Evolutionary conservation across 2,888 invertebrate genomes (phyloP).

Genomic region (Sabatieria punctata): DNA sequence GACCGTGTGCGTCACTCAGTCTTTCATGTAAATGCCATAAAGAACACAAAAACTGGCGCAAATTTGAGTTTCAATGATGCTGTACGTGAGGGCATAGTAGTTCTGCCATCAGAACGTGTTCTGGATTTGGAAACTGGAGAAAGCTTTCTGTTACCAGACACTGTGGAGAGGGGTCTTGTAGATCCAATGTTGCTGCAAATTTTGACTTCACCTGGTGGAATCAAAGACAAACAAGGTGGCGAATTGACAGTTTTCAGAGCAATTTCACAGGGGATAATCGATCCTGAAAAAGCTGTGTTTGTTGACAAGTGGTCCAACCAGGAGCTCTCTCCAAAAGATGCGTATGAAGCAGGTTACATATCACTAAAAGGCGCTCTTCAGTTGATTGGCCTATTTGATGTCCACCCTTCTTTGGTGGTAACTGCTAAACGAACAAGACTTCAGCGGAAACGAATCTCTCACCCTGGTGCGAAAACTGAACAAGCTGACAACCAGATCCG

Average conservation of each 20-base stretch:
- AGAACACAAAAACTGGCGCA: slow-evolving; percentile 58
- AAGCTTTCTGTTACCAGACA: slow-evolving; percentile 12
- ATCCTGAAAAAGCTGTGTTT: slow-evolving; percentile 66
- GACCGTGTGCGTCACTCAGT: slow-evolving; percentile 67
- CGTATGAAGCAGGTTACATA: slow-evolving; percentile 61
- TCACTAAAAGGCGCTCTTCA: slow-evolving; percentile 71
- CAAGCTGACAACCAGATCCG: slow-evolving; percentile 30
- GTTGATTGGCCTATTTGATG: slow-evolving; percentile 60
- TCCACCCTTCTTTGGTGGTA: slow-evolving; percentile 69
- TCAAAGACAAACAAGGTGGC: slow-evolving; percentile 42
- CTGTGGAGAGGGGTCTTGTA: slow-evolving; percentile 24
- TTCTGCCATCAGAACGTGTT: slow-evolving; percentile 40
- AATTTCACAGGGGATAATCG: slow-evolving; percentile 61
- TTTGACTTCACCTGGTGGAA: slow-evolving; percentile 59
- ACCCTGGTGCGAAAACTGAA: slow-evolving; percentile 35
- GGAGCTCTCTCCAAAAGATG: slow-evolving; percentile 37
- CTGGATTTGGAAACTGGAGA: slow-evolving; percentile 11
- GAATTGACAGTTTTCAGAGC: slow-evolving; percentile 54
- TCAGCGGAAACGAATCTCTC: background rate
- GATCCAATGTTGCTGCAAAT: slow-evolving; percentile 43
- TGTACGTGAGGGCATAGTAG: slow-evolving; percentile 52
- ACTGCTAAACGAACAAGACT: slow-evolving; percentile 63
- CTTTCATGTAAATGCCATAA: slow-evolving; percentile 73
- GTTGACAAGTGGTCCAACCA: slow-evolving; percentile 45
- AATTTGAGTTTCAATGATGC: slow-evolving; percentile 64